Evolutionary conservation across 2,113 vertebrate species (phyloP).

Genomic region (Burhinus oedicnemus): DNA sequence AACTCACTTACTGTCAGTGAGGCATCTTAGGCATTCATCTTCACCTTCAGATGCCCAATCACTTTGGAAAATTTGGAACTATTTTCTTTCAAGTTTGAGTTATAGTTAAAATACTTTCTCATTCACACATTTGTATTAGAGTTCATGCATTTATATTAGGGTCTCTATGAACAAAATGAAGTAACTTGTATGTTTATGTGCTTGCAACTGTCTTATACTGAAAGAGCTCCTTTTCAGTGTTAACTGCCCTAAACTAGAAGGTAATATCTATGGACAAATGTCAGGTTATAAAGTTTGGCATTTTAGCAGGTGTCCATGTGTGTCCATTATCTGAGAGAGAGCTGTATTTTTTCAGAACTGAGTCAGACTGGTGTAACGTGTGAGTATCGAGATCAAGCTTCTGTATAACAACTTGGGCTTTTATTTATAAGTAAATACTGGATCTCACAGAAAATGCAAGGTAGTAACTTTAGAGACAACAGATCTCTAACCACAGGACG

Average conservation of each 20-base stretch:
- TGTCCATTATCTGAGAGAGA: background rate
- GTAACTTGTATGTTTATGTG: background rate
- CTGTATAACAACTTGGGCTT: background rate
- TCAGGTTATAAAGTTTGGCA: background rate
- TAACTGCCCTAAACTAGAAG: background rate
- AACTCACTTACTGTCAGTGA: background rate
- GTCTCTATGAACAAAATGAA: background rate
- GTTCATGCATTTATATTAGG: background rate
- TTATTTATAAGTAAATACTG: background rate
- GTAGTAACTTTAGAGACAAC: background rate
- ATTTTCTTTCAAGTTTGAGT: background rate
- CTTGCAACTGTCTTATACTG: background rate
- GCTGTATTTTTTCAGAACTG: background rate
- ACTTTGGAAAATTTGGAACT: background rate
- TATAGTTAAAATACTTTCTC: background rate
- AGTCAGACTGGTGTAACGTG: background rate
- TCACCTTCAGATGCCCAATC: background rate
- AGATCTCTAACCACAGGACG: background rate
- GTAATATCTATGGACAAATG: background rate
- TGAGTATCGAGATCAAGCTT: background rate
- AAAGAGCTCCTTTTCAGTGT: background rate
- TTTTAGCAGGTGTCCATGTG: background rate
- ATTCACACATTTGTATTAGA: background rate
- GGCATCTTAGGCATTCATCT: background rate
- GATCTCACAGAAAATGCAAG: background rate